Evolutionary conservation across 2,888 invertebrate genomes (phyloP).

Genomic region (Tinea trinotella): DNA sequence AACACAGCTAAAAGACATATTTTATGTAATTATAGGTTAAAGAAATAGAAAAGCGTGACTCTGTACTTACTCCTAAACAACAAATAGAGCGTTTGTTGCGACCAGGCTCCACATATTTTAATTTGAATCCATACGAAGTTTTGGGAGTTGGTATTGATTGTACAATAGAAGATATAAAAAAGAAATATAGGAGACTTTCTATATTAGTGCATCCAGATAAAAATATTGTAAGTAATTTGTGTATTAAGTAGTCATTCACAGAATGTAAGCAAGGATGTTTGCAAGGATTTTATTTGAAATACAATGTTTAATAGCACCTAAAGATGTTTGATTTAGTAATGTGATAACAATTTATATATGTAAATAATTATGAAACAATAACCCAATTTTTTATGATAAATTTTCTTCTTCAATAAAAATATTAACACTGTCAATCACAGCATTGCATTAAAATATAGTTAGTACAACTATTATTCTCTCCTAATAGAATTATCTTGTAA

Average conservation of each 20-base stretch:
- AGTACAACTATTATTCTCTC: too few species aligned
- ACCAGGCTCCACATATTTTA: conserved; percentile 98
- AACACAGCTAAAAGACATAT: background rate
- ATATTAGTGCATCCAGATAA: conserved; percentile 99
- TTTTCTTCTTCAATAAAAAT: too few species aligned
- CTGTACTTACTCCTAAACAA: conserved; percentile 95
- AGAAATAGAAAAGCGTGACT: conserved; percentile 97
- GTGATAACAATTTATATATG: too few species aligned
- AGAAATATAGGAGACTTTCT: conserved; percentile 95
- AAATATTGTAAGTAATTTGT: conserved; percentile 74
- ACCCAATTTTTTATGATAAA: too few species aligned
- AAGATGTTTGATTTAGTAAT: too few species aligned
- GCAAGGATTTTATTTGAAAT: too few species aligned
- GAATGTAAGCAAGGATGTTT: too few species aligned
- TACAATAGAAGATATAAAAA: conserved; percentile 92
- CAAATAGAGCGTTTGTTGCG: conserved; percentile 96
- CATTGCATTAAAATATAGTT: too few species aligned
- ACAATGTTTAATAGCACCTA: too few species aligned
- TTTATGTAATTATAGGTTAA: conserved; percentile 83
- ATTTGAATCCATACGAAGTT: conserved; percentile 96
- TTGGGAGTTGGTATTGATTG: conserved; percentile 93
- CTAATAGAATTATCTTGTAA: conserved; percentile 4
- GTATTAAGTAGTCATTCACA: too few species aligned
- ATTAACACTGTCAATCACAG: too few species aligned
- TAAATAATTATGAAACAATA: too few species aligned